Evolutionary conservation across 2,888 invertebrate genomes (phyloP).

Genomic region (Protodeltote pygarga): DNA sequence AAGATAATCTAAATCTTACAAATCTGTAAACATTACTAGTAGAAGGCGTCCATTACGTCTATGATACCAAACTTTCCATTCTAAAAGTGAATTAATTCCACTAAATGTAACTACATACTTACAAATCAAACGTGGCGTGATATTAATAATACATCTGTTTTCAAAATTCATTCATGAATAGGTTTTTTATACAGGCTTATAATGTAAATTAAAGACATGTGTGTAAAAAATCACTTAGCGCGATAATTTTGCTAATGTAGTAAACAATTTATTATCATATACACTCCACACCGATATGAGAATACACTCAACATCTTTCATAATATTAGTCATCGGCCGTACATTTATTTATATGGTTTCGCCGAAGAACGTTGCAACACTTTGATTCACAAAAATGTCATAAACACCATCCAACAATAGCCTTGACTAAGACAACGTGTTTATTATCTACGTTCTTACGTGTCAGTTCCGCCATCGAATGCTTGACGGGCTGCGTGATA

Average conservation of each 20-base stretch:
- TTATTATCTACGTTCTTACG: slow-evolving; percentile 15
- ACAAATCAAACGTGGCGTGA: slow-evolving; percentile 30
- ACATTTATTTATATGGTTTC: slow-evolving; percentile 49
- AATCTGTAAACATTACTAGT: slow-evolving; percentile 30
- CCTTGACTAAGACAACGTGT: slow-evolving; percentile 21
- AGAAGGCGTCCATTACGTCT: slow-evolving; percentile 37
- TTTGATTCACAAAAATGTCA: slow-evolving; percentile 51
- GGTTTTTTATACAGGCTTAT: slow-evolving; percentile 19
- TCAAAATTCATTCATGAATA: slow-evolving; percentile 17
- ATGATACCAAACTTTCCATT: slow-evolving; percentile 45
- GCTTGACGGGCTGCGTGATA: no score
- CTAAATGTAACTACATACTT: slow-evolving; percentile 37
- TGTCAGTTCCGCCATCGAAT: slow-evolving; percentile 10
- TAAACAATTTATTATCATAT: slow-evolving; percentile 42
- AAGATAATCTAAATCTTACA: slow-evolving; percentile 18
- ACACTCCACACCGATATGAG: slow-evolving; percentile 30
- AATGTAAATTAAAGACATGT: neutral
- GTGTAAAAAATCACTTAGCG: slow-evolving; percentile 22
- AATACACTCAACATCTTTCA: slow-evolving; percentile 40
- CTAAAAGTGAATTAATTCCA: slow-evolving; percentile 39
- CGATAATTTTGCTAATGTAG: slow-evolving; percentile 33
- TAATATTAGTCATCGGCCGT: slow-evolving; percentile 50
- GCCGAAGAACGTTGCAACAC: slow-evolving; percentile 47
- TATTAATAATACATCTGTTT: slow-evolving; percentile 31
- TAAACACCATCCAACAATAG: slow-evolving; percentile 42